phyloP scores from a whole-genome alignment of 2,113 vertebrate genomes.

The Catharus bicknelli region DNA sequence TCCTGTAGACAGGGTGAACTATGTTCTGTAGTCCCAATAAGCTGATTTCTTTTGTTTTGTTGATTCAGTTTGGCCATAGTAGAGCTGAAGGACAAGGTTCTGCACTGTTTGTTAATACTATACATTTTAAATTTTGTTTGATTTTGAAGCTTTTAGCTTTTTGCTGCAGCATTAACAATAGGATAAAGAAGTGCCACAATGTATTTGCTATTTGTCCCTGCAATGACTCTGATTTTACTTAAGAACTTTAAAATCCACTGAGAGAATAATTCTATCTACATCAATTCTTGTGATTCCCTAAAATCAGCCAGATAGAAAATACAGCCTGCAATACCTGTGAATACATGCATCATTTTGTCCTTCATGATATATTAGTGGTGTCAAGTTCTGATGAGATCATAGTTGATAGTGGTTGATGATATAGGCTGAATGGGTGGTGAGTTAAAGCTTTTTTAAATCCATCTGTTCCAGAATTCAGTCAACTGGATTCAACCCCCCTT shows the following conservation, averaged over 20 bases:
- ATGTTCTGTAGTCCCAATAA: background rate
- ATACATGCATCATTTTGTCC: background rate
- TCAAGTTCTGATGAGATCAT: background rate
- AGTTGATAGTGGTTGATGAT: background rate
- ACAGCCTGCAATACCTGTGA: background rate
- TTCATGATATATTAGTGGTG: background rate
- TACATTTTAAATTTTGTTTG: background rate
- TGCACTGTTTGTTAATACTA: background rate
- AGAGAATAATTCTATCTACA: background rate
- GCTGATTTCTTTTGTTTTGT: background rate
- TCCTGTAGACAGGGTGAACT: background rate
- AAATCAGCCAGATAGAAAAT: background rate
- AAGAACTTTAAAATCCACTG: background rate
- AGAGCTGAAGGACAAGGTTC: background rate
- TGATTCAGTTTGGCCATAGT: background rate
- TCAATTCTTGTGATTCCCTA: background rate
- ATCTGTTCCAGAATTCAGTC: conserved; percentile 26
- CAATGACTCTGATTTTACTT: background rate
- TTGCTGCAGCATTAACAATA: background rate
- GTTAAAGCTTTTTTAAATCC: conserved; percentile 8
- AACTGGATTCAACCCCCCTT: background rate
- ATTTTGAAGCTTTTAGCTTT: background rate
- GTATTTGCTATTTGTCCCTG: background rate
- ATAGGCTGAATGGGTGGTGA: background rate
- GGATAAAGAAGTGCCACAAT: background rate